Conservation (phyloP, 2,113 vertebrate genomes). For the Tragelaphus strepsiceros region DNA sequence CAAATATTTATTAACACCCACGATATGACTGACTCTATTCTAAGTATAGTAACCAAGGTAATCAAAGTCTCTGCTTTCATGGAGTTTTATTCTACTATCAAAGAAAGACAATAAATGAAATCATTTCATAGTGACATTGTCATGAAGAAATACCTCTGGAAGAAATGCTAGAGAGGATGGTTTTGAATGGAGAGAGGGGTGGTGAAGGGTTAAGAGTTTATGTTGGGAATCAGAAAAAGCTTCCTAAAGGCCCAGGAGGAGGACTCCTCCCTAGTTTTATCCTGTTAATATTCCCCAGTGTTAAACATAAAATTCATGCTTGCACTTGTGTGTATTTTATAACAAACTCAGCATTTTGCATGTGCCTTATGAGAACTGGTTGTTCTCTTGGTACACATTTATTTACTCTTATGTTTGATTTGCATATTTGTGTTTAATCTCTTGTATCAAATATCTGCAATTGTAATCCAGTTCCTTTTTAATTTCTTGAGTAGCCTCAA, state of each 20-base stretch:
- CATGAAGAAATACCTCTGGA: neutral
- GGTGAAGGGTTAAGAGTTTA: neutral
- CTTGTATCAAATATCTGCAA: neutral
- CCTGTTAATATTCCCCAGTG: neutral
- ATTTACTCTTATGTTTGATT: neutral
- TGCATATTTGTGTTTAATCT: neutral
- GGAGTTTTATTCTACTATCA: neutral
- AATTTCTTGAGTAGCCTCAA: neutral
- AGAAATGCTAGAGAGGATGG: neutral
- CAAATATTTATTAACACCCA: neutral
- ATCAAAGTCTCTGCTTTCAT: neutral
- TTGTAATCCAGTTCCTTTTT: neutral
- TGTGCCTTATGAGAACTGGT: neutral
- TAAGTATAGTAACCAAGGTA: neutral
- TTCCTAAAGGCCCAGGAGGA: neutral
- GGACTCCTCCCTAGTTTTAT: neutral
- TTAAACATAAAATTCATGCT: neutral
- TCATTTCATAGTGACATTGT: neutral
- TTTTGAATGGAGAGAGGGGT: neutral
- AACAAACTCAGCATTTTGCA: neutral
- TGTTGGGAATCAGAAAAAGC: neutral
- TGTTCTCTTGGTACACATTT: neutral
- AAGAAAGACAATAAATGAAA: neutral
- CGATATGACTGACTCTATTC: neutral
- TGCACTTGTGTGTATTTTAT: neutral